Conservation (phyloP, 2,888 invertebrate species). For the Nasonovia ribisnigri region DNA sequence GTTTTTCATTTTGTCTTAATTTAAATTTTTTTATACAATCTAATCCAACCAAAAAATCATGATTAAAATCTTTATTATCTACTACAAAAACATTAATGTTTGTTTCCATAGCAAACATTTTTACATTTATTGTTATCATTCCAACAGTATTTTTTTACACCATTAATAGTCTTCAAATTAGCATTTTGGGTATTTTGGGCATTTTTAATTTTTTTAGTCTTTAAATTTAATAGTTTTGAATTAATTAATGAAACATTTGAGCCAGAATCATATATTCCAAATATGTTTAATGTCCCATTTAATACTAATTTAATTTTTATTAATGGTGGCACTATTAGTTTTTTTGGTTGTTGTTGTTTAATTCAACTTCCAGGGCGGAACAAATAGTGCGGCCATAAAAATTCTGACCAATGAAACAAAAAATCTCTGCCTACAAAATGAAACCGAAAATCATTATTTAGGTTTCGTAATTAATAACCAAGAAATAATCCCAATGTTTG, state of each 20-base stretch:
- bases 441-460: neutral
- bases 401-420: too few species aligned
- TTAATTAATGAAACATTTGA: too few species aligned
- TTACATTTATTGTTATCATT: slow-evolving; percentile 39
- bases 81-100: slow-evolving; percentile 42
- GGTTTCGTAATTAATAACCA: neutral
- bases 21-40: slow-evolving; percentile 67
- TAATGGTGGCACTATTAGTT: too few species aligned
- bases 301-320: too few species aligned
- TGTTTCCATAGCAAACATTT: slow-evolving; percentile 27
- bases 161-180: neutral
- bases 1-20: slow-evolving; percentile 68
- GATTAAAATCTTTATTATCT: slow-evolving; percentile 52
- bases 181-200: neutral
- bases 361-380: neutral
- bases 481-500: slow-evolving; percentile 50
- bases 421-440: neutral
- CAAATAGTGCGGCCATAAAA: neutral
- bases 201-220: neutral
- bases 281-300: too few species aligned
- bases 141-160: neutral
- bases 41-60: slow-evolving; percentile 68
- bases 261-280: too few species aligned
- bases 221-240: too few species aligned
- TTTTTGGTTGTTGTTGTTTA: too few species aligned